phyloP scores from a whole-genome alignment of 2,797 vertebrate genomes.

The Botia almorhae region DNA sequence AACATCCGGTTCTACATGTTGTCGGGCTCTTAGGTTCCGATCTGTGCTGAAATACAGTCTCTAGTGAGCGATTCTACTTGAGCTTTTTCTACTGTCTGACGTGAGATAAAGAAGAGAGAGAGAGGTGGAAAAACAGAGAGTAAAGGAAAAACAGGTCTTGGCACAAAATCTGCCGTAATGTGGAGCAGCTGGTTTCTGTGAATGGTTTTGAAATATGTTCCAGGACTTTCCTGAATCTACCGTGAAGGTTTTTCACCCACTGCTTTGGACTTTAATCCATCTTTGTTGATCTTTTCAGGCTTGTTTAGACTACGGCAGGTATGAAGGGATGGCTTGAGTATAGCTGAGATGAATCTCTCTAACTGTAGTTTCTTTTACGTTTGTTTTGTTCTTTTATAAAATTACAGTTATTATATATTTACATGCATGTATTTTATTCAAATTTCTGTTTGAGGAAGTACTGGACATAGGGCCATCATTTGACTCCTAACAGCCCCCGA shows the following conservation, averaged over 20 bases:
- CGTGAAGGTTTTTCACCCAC: slow-evolving; percentile 49
- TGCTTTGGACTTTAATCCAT: slow-evolving; percentile 42
- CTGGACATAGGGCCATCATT: not conserved
- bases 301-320: slow-evolving; percentile 54
- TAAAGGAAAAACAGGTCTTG: slow-evolving; percentile 47
- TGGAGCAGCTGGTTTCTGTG: slow-evolving; percentile 56
- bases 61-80: slow-evolving; percentile 25
- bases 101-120: slow-evolving; percentile 7
- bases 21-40: slow-evolving; percentile 32
- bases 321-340: slow-evolving; percentile 30
- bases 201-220: slow-evolving; percentile 53
- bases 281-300: slow-evolving; percentile 51
- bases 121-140: slow-evolving; percentile 42
- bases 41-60: slow-evolving; percentile 37
- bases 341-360: not conserved
- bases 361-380: not conserved
- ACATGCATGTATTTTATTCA: not conserved
- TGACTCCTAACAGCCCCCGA: not conserved
- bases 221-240: slow-evolving; percentile 42
- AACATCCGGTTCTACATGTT: slow-evolving; percentile 13
- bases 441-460: not conserved
- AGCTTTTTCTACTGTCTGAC: slow-evolving; percentile 12
- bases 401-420: slow-evolving; percentile 1
- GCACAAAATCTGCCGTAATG: slow-evolving; percentile 49
- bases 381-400: not conserved